These are phyloP conservation scores for Tenthredo mesomela DNA, from an alignment of 2,888 invertebrate genomes.

Conservation along the genomic window DNA sequence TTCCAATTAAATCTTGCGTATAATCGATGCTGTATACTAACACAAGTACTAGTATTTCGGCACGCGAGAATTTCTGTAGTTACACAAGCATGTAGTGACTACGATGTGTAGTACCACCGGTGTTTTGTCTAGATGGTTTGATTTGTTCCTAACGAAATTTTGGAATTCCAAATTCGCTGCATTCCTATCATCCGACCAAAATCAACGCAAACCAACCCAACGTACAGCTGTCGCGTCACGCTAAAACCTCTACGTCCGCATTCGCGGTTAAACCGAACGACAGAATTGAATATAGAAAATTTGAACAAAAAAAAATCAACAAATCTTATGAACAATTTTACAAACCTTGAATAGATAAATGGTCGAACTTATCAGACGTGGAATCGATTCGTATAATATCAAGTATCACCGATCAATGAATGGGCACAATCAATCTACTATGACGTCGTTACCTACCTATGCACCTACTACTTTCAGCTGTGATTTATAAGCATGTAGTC, in stretches of 20 bases:
- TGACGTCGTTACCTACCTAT: constrained; percentile 5
- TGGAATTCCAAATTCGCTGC: constrained; percentile 24
- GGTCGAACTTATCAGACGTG: background rate
- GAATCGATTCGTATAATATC: background rate
- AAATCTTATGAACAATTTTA: too few relatives aligned
- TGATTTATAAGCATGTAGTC: constrained; percentile 5
- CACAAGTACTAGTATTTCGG: background rate
- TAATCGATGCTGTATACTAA: constrained; percentile 34
- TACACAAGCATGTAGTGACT: background rate
- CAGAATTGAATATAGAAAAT: too few relatives aligned
- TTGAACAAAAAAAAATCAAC: too few relatives aligned
- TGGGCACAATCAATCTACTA: background rate
- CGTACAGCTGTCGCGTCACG: constrained; percentile 23
- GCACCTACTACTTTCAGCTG: constrained; percentile 15
- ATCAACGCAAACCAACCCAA: background rate
- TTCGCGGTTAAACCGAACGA: too few relatives aligned
- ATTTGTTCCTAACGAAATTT: constrained; percentile 40
- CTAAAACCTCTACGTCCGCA: too few relatives aligned
- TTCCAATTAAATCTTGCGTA: constrained; percentile 41
- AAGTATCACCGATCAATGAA: background rate
- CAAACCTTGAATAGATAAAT: background rate
- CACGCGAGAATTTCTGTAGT: constrained; percentile 29
- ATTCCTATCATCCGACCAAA: background rate
- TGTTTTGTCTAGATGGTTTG: constrained; percentile 46
- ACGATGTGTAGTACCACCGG: background rate